phyloP scores from a whole-genome alignment of 2,113 vertebrate species.

The Pterocles burchelli region DNA sequence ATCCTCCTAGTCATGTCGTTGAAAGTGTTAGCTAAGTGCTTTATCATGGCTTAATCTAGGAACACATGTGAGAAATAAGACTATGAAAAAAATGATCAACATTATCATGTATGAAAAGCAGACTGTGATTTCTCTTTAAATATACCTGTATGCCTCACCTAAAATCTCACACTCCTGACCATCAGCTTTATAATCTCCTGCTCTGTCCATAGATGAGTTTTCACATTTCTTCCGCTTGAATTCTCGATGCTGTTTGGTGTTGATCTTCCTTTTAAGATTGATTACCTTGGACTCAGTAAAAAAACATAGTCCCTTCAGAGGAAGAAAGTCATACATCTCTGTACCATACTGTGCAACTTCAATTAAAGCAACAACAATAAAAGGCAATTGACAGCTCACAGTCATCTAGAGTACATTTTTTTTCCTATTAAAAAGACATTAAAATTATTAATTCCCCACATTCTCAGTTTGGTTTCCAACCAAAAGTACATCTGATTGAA shows the following conservation, averaged over 20 bases:
- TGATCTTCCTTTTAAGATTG: not conserved
- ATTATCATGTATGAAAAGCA: not conserved
- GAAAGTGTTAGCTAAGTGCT: not conserved
- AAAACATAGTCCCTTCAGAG: not conserved
- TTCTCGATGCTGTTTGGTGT: not conserved
- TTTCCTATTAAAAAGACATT: constrained; percentile 3
- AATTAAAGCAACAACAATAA: constrained; percentile 2
- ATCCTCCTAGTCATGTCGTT: not conserved
- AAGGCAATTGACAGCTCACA: not conserved
- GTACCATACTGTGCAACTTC: not conserved
- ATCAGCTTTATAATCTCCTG: not conserved
- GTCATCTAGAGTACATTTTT: not conserved
- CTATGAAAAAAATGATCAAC: not conserved
- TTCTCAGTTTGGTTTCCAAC: constrained; percentile 1
- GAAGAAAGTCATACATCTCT: not conserved
- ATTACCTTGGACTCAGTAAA: not conserved
- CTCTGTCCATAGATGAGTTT: not conserved
- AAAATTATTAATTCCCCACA: not conserved
- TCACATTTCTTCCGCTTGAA: not conserved
- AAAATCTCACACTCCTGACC: not conserved
- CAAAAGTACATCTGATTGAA: constrained; percentile 37
- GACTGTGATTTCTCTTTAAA: not conserved
- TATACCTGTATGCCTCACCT: fast-evolving
- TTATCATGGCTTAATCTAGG: not conserved
- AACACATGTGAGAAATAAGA: not conserved